phyloP scores from a whole-genome alignment of 1,140 invertebrate genomes.

The Latrodectus geometricus region DNA sequence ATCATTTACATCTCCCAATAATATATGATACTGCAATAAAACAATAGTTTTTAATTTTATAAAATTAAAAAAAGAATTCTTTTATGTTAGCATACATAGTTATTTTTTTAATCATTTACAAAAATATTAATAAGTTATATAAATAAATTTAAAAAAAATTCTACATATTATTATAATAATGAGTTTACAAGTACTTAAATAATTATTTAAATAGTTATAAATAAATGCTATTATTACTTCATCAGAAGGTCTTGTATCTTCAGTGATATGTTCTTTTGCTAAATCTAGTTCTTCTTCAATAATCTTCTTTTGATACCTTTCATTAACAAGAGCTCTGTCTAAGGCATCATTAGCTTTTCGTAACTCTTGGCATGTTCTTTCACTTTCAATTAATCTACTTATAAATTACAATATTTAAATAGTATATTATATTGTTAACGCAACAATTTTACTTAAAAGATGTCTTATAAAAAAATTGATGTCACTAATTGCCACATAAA shows the following conservation, averaged over 20 bases:
- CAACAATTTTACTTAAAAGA: no score
- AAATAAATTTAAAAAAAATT: neutral
- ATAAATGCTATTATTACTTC: constrained; percentile 28
- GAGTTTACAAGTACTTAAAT: neutral
- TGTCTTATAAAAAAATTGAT: no score
- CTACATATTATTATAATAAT: neutral
- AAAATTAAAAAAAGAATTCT: neutral
- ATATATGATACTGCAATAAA: constrained; percentile 36
- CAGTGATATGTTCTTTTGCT: constrained; percentile 34
- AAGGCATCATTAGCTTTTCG: constrained; percentile 39
- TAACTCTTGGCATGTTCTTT: constrained; percentile 36
- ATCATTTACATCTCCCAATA: constrained; percentile 33
- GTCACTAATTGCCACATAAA: no score
- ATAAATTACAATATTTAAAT: neutral
- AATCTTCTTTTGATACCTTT: constrained; percentile 39
- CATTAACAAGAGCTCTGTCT: constrained; percentile 26
- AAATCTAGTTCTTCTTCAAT: constrained; percentile 47
- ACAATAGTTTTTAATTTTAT: neutral
- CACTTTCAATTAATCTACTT: constrained; percentile 44
- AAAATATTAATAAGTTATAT: neutral
- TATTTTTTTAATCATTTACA: no score
- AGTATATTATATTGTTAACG: no score
- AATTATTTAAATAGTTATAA: neutral
- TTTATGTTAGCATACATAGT: neutral
- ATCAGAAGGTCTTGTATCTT: constrained; percentile 39